Evolutionary conservation across 2,113 vertebrate genomes (phyloP).

Genomic region (Isurus oxyrinchus): DNA sequence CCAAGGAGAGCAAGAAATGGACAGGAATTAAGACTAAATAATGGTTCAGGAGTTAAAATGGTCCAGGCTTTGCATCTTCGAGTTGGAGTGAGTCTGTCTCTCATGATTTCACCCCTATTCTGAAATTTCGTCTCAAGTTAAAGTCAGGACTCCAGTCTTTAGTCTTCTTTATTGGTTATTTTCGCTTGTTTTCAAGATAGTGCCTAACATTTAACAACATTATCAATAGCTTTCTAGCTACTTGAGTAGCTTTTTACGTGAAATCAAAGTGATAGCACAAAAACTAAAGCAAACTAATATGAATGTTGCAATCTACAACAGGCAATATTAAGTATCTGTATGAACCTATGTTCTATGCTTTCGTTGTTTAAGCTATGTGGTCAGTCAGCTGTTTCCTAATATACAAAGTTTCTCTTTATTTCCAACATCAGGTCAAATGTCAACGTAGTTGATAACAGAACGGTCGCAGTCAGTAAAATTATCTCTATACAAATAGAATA

Average conservation of each 20-base stretch:
- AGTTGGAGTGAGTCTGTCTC: background rate
- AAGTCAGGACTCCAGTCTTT: background rate
- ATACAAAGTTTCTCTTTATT: background rate
- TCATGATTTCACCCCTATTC: background rate
- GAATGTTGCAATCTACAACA: background rate
- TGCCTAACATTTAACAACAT: background rate
- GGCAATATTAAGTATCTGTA: background rate
- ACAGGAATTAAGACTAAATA: background rate
- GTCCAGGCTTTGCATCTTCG: background rate
- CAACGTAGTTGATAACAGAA: background rate
- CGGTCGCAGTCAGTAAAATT: background rate
- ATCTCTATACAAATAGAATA: background rate
- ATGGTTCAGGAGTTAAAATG: background rate
- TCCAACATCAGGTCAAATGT: slow-evolving; percentile 20
- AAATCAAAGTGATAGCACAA: background rate
- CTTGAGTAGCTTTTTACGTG: background rate
- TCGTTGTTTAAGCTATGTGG: background rate
- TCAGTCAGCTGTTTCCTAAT: slow-evolving; percentile 18
- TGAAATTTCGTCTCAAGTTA: background rate
- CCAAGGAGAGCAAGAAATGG: background rate
- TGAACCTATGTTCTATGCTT: background rate
- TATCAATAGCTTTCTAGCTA: background rate
- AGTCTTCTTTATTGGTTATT: background rate
- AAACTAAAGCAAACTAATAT: background rate
- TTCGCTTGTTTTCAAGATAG: background rate